Evolutionary conservation across 1,140 invertebrate genomes (phyloP).

Genomic region (Drosophila bipectinata): DNA sequence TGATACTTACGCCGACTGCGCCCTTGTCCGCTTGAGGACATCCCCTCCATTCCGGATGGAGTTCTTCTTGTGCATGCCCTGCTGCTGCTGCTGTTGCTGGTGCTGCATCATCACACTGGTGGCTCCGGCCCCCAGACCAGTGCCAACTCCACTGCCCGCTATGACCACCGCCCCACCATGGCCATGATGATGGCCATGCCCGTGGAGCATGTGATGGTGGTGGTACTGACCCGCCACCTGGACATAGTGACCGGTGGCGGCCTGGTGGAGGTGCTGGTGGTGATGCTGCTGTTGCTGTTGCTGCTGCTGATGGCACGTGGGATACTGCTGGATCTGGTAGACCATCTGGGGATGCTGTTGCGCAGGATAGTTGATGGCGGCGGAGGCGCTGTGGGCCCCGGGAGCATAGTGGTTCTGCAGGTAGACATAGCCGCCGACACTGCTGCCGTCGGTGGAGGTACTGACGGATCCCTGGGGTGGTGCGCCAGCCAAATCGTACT

Average conservation of each 20-base stretch:
- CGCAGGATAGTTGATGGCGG: constrained; percentile 77
- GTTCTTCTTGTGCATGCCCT: constrained; percentile 87
- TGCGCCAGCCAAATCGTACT: constrained; percentile 72
- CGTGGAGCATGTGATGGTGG: constrained; percentile 82
- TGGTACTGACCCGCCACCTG: constrained; percentile 84
- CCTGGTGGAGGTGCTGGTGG: constrained; percentile 53
- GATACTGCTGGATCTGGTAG: constrained; percentile 80
- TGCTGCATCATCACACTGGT: constrained; percentile 85
- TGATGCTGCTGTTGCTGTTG: constrained; percentile 71
- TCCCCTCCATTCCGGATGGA: constrained; percentile 88
- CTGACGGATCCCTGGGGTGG: constrained; percentile 51
- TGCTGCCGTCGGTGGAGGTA: constrained; percentile 51
- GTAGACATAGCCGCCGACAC: constrained; percentile 80
- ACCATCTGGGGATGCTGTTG: constrained; percentile 78
- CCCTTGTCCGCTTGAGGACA: constrained; percentile 87
- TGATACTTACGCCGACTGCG: constrained; percentile 88
- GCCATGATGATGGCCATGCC: constrained; percentile 79
- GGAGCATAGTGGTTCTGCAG: constrained; percentile 83
- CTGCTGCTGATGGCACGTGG: constrained; percentile 82
- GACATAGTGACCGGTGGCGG: constrained; percentile 54
- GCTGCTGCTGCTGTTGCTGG: constrained; percentile 77
- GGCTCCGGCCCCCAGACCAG: constrained; percentile 79
- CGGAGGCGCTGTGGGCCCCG: constrained; percentile 60
- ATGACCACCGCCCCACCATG: constrained; percentile 81
- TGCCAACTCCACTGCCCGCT: constrained; percentile 80